Evolutionary conservation across 2,797 vertebrate genomes (phyloP).

Genomic region (Sarcoramphus papa): DNA sequence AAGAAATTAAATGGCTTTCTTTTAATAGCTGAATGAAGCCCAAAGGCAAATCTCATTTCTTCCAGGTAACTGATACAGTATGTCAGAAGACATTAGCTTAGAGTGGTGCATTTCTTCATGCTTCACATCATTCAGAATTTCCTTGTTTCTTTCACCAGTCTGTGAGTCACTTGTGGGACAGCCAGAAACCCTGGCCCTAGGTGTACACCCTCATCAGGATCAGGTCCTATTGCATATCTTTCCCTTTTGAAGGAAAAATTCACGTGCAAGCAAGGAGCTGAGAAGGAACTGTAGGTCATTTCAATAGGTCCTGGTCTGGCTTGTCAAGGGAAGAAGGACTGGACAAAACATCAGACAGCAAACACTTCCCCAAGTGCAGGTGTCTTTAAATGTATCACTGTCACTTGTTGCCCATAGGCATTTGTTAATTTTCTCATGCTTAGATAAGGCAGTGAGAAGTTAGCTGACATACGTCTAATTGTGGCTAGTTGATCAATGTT

Average conservation of each 20-base stretch:
- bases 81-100: background rate
- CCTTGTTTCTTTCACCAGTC: background rate
- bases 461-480: fast-evolving
- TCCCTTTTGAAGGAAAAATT: background rate
- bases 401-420: fast-evolving
- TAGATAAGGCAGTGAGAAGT: background rate
- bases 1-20: background rate
- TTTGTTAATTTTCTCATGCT: background rate
- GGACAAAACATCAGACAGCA: background rate
- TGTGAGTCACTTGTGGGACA: background rate
- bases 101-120: background rate
- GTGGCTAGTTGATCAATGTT: background rate
- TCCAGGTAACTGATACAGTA: background rate
- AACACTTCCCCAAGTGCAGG: background rate
- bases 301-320: background rate
- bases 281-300: background rate
- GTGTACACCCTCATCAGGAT: fast-evolving
- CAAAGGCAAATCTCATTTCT: background rate
- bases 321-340: background rate
- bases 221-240: background rate
- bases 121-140: background rate
- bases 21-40: background rate
- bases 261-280: fast-evolving
- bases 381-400: background rate
- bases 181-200: fast-evolving